Evolutionary conservation across 2,888 invertebrate species (phyloP), one percentile per base, ranked within the genome.

Genomic region (Pammene aurita): DNA sequence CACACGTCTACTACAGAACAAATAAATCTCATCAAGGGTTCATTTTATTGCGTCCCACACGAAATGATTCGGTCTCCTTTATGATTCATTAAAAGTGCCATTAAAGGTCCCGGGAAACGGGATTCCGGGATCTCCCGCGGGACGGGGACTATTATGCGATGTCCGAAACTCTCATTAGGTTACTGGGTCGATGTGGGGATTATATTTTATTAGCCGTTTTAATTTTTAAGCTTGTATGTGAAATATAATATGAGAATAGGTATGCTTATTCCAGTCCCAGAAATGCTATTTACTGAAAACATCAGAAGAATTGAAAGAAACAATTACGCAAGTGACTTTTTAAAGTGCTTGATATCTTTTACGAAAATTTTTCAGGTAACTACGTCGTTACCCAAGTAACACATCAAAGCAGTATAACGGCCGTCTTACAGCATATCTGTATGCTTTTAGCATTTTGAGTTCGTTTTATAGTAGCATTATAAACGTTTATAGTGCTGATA

Each of bases 41-140:
- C 66, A 52, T 35, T 68, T 63, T 64, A 64, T 64, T 62, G 50
- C 41, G 18, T 34, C 57, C 66, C 57, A 26, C 67, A 57, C 52
- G 58, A 63, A 62, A 64, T 58, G 52, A 58, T 68, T 38, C 57
- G 42, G 63, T 58, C 44, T 52, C 66, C 46, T 68, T 68, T 68
- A 68, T 63, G 58, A 64, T 58, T 64, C 50, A 68, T 68, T 68
- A 68, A 62, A 62, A 64, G 63, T 34, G 44, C 44, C 44, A 38
- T 68, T 61, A 63, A 68, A 64, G 52, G 44, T 26, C 54, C 52
- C 63, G 42, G 63, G 52, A 26, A 5, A 10, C n/a, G 26, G 62
- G 60, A 46, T 38, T 38, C 55, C 54, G 54, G 62, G 42, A 41
- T 9, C 7, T 60, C 44, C 44, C 41, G 16, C 34, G 60, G 48